Percentiles rank a stretch among this genome's conserved stretches.
Conservation (phyloP, 1,140 invertebrate species). For the Conopomorpha cramerella region DNA sequence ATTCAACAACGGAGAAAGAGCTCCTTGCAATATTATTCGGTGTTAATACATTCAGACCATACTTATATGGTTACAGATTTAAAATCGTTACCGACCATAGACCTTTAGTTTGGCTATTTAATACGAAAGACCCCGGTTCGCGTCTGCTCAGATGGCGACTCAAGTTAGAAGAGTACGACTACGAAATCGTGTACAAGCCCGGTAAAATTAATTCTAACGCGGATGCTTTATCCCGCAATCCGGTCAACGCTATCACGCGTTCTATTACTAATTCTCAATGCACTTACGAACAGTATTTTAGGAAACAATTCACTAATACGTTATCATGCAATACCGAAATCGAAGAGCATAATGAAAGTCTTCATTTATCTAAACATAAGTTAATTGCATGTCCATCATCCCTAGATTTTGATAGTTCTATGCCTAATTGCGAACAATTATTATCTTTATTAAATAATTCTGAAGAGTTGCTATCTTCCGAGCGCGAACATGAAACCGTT, state of each 20-base stretch:
- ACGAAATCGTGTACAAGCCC: slow-evolving; percentile 44
- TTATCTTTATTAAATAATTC: slow-evolving; percentile 10
- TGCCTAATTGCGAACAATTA: slow-evolving; percentile 15
- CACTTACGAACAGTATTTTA: slow-evolving; percentile 13
- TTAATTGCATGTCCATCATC: slow-evolving; percentile 11
- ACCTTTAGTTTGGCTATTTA: slow-evolving; percentile 51
- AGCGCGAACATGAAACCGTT: slow-evolving; percentile 12
- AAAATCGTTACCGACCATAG: slow-evolving; percentile 55
- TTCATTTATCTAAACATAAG: slow-evolving; percentile 10
- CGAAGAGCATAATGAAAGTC: slow-evolving; percentile 8
- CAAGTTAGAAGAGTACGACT: slow-evolving; percentile 44
- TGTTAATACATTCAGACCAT: slow-evolving; percentile 53
- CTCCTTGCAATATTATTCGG: slow-evolving; percentile 32
- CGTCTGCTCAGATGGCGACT: slow-evolving; percentile 57
- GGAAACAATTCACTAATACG: slow-evolving; percentile 10
- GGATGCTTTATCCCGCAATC: slow-evolving; percentile 29
- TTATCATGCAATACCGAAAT: slow-evolving; percentile 7
- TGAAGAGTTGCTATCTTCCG: slow-evolving; percentile 7
- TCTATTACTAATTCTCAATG: slow-evolving; percentile 5
- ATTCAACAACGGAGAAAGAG: slow-evolving; percentile 17
- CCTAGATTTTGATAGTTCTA: slow-evolving; percentile 14
- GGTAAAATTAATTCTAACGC: slow-evolving; percentile 33
- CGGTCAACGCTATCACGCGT: slow-evolving; percentile 12
- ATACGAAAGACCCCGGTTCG: slow-evolving; percentile 43
- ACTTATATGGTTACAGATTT: slow-evolving; percentile 49